Evolutionary conservation across 2,797 vertebrate genomes (phyloP).

Genomic region (Rhincodon typus): DNA sequence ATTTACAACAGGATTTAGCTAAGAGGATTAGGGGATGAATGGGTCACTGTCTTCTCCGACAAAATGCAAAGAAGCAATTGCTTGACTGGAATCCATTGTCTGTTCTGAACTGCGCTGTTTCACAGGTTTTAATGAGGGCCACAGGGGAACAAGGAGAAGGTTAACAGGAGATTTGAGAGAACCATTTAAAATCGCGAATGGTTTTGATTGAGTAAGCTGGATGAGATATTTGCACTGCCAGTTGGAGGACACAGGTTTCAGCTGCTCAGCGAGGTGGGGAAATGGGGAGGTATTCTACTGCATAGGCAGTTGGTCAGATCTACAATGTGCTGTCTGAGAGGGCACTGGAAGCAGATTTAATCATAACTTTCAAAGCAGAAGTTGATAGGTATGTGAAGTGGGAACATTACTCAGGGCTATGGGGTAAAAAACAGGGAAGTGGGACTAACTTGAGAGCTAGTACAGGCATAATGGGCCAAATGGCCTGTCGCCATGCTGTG

Average conservation of each 20-base stretch:
- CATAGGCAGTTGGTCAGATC: neutral
- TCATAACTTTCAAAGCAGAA: neutral
- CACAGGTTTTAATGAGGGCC: neutral
- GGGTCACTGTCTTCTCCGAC: slow-evolving; percentile 46
- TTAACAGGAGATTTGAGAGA: neutral
- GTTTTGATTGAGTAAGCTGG: neutral
- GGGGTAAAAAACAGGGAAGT: neutral
- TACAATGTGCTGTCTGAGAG: neutral
- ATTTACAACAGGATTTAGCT: slow-evolving; percentile 50
- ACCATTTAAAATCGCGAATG: neutral
- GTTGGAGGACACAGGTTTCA: neutral
- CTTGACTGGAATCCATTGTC: neutral
- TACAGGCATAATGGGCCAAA: neutral
- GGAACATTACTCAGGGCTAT: neutral
- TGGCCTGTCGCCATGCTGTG: neutral
- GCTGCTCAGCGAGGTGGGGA: neutral
- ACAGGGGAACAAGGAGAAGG: neutral
- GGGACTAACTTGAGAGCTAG: neutral
- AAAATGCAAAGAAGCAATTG: slow-evolving; percentile 46
- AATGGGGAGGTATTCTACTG: neutral
- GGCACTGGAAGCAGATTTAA: neutral
- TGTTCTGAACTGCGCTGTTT: neutral
- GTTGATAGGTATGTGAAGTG: neutral
- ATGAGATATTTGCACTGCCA: neutral
- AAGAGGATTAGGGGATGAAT: slow-evolving; percentile 55